These are phyloP conservation scores for Epirrita christyi DNA, from an alignment of 2,888 invertebrate genomes.

Conservation along the genomic window DNA sequence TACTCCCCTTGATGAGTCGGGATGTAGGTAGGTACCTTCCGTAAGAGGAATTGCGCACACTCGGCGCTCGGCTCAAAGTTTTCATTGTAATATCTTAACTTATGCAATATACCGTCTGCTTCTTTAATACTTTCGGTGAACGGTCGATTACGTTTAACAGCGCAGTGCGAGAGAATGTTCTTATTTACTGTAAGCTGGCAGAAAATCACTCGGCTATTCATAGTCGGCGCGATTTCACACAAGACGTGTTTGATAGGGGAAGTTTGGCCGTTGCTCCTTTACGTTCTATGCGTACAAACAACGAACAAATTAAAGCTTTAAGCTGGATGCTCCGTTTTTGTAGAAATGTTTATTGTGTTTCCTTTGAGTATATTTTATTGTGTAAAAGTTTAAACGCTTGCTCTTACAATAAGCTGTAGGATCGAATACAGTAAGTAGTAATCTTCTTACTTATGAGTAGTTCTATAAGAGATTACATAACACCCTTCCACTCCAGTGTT, in stretches of 20 bases:
- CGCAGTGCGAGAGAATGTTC: slow-evolving; percentile 79
- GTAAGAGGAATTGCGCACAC: slow-evolving; percentile 75
- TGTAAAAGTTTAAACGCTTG: neutral
- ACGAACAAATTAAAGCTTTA: slow-evolving; percentile 30
- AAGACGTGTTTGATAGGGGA: slow-evolving; percentile 66
- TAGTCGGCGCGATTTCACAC: slow-evolving; percentile 69
- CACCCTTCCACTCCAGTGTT: neutral
- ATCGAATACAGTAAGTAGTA: neutral
- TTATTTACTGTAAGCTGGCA: slow-evolving; percentile 79
- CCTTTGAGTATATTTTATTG: slow-evolving; percentile 11
- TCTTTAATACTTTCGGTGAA: slow-evolving; percentile 81
- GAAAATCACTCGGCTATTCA: slow-evolving; percentile 70
- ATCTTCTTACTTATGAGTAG: no score
- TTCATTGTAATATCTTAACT: slow-evolving; percentile 82
- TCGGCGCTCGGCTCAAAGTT: slow-evolving; percentile 77
- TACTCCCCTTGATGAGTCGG: slow-evolving; percentile 60
- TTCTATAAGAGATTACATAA: neutral
- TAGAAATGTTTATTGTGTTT: slow-evolving; percentile 16
- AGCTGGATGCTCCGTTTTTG: slow-evolving; percentile 19
- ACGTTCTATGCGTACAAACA: slow-evolving; percentile 31
- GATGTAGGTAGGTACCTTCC: slow-evolving; percentile 48
- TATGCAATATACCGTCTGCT: slow-evolving; percentile 82
- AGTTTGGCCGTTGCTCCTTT: slow-evolving; percentile 55
- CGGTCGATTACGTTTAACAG: slow-evolving; percentile 83
- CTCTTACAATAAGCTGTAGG: neutral